A percentile compares a stretch with the other conserved stretches of the same genome.
phyloP scores from a whole-genome alignment of 1,140 invertebrate species.

The Metaphire vulgaris region DNA sequence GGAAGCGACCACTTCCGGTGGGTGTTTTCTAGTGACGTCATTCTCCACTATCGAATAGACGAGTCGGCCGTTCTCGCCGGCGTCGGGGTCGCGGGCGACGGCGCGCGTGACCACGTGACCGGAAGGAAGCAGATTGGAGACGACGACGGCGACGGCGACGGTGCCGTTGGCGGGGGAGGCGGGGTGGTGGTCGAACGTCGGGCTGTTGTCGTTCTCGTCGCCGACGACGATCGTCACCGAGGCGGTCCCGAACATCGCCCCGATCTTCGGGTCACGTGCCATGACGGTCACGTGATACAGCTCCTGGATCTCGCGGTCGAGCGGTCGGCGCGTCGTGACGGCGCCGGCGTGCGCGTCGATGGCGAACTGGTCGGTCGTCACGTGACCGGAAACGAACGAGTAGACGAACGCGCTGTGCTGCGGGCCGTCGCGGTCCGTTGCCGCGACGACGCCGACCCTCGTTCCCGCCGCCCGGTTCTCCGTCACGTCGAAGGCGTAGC shows the following conservation, averaged over 20 bases:
- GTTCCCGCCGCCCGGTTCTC: slow-evolving; percentile 52
- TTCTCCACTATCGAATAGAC: slow-evolving; percentile 9
- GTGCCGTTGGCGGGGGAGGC: slow-evolving; percentile 8
- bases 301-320: slow-evolving; percentile 20
- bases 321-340: slow-evolving; percentile 16
- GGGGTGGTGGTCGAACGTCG: slow-evolving; percentile 16
- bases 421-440: slow-evolving; percentile 19
- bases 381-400: slow-evolving; percentile 8
- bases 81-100: slow-evolving; percentile 20
- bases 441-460: slow-evolving; percentile 18
- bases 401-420: slow-evolving; percentile 15
- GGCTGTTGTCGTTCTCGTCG: slow-evolving; percentile 27
- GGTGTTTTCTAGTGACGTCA: slow-evolving; percentile 11
- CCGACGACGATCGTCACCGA: slow-evolving; percentile 16
- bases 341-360: slow-evolving; percentile 20
- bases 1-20: background rate
- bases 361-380: slow-evolving; percentile 12
- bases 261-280: slow-evolving; percentile 5
- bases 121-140: slow-evolving; percentile 52
- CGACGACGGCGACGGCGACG: background rate
- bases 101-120: slow-evolving; percentile 25
- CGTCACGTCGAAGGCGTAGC: slow-evolving; percentile 21
- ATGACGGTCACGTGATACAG: slow-evolving; percentile 20
- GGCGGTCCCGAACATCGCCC: slow-evolving; percentile 41
- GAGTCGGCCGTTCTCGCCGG: slow-evolving; percentile 26